Percentiles rank a stretch among this genome's conserved stretches.
phyloP scores from a whole-genome alignment of 2,888 invertebrate genomes.

The Campaea margaritaria region DNA sequence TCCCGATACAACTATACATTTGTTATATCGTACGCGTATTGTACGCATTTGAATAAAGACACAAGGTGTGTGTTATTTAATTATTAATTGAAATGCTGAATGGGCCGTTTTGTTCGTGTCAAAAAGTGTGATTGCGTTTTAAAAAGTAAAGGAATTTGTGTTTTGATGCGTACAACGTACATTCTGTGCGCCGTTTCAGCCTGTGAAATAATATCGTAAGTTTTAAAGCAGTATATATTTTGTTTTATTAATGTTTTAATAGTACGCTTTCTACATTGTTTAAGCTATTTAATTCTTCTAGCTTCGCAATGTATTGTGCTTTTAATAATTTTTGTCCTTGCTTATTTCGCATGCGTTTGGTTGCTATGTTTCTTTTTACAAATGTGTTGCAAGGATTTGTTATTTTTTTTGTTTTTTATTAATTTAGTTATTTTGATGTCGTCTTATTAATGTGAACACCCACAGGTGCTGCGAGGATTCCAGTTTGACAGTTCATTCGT shows the following conservation, averaged over 20 bases:
- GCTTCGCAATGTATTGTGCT: neutral
- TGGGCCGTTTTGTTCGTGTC: conserved; percentile 21
- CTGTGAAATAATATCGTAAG: conserved; percentile 19
- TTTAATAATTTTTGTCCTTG: neutral
- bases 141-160: conserved; percentile 24
- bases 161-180: no score
- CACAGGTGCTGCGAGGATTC: neutral
- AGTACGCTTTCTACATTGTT: no score
- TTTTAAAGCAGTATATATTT: no score
- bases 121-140: conserved; percentile 24
- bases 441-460: no score
- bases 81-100: conserved; percentile 23
- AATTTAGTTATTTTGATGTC: no score
- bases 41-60: neutral
- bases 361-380: neutral
- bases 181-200: no score
- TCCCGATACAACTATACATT: conserved; percentile 1
- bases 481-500: neutral
- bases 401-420: no score
- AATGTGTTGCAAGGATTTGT: conserved; percentile 2
- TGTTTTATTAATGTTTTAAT: no score
- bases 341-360: conserved; percentile 2
- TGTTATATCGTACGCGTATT: neutral
- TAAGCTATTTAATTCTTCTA: neutral
- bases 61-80: conserved; percentile 16